A percentile compares a stretch with the other conserved stretches of the same genome.
Conservation (phyloP, 2,113 vertebrate species). For the Tachysurus fulvidraco region DNA sequence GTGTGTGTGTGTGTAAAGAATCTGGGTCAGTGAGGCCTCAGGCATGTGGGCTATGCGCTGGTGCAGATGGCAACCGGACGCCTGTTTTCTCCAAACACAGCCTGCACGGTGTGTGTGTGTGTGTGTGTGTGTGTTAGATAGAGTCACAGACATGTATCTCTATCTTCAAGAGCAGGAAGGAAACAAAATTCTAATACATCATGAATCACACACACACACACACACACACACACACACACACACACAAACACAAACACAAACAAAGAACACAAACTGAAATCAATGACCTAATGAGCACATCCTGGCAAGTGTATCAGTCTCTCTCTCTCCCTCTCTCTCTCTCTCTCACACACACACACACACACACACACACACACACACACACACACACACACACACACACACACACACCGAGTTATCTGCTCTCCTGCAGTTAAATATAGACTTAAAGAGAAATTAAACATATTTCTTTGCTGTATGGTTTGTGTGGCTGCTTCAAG, state of each 20-base stretch:
- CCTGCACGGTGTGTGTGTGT: neutral
- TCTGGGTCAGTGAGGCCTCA: conserved; percentile 68
- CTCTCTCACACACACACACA: neutral
- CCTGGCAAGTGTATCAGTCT: neutral
- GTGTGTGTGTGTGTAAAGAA: conserved; percentile 47
- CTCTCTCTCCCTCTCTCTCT: neutral
- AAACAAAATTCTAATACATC: neutral
- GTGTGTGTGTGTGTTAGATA: neutral
- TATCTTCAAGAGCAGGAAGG: neutral
- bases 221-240: neutral
- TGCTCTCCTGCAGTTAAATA: neutral
- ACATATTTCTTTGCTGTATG: neutral
- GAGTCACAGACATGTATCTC: neutral
- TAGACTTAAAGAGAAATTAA: neutral
- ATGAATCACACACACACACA: neutral
- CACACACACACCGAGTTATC: neutral
- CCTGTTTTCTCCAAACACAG: conserved; percentile 31
- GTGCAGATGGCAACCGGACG: conserved; percentile 45
- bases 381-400: neutral
- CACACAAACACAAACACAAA: no score
- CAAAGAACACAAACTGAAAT: neutral
- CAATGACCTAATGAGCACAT: neutral
- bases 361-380: neutral
- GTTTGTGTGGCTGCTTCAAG: no score
- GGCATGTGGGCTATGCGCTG: conserved; percentile 68